Conservation (phyloP, 2,888 invertebrate genomes). For the Athripsodes cinereus region DNA sequence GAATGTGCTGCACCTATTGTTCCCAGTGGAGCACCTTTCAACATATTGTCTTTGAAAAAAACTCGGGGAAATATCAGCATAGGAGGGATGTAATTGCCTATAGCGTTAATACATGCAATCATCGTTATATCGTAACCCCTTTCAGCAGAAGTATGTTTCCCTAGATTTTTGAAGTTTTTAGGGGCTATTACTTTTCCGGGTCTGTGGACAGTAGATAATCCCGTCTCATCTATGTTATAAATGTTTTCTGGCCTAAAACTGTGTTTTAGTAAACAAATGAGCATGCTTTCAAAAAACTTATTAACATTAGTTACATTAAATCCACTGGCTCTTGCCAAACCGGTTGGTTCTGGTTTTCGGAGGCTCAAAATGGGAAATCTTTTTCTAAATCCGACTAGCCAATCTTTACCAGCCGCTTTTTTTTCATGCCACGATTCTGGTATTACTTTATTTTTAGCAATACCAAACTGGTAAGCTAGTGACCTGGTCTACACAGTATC, state of each 20-base stretch:
- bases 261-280: neutral
- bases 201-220: neutral
- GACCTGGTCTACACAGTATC: neutral
- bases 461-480: too few species aligned
- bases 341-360: constrained; percentile 6
- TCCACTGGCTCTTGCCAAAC: neutral
- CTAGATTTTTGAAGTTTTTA: neutral
- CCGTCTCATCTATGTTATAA: neutral
- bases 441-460: neutral
- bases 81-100: neutral
- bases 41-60: neutral
- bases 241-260: neutral
- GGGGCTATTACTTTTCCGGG: neutral
- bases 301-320: neutral
- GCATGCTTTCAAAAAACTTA: constrained; percentile 1
- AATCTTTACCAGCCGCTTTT: neutral
- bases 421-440: neutral
- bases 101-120: neutral
- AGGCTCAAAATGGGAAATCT: neutral
- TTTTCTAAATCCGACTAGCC: too few species aligned
- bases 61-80: neutral
- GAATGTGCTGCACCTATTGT: neutral
- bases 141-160: neutral
- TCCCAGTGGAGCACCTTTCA: neutral
- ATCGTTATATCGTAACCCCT: neutral